phyloP scores from a whole-genome alignment of 1,140 invertebrate genomes.

The Chironomus tepperi region DNA sequence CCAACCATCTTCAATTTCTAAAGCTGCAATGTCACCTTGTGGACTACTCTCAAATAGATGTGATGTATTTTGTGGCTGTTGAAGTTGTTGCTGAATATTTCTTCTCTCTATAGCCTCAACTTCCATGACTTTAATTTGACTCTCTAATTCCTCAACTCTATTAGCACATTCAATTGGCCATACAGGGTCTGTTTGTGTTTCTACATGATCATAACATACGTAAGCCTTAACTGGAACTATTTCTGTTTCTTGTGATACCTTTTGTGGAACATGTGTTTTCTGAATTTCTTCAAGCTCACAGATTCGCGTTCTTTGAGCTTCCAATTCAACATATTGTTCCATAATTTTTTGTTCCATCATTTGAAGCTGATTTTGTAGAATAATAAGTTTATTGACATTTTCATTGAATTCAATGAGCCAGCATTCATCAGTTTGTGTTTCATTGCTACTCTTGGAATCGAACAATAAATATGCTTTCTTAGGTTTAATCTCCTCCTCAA shows the following conservation, averaged over 20 bases:
- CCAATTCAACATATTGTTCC: constrained; percentile 22
- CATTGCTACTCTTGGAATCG: not conserved
- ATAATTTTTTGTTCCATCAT: not conserved
- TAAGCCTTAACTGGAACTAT: not conserved
- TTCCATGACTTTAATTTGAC: not conserved
- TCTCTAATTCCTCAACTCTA: not conserved
- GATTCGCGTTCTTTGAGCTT: constrained; percentile 15
- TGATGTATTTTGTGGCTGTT: not conserved
- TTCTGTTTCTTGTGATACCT: constrained; percentile 26
- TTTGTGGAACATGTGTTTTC: not conserved
- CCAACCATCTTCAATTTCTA: constrained; percentile 44
- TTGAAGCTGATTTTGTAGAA: not conserved
- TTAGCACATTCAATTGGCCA: not conserved
- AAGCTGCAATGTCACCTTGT: not conserved
- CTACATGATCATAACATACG: not conserved
- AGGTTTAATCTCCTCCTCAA: constrained; percentile 42
- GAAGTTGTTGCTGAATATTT: not conserved
- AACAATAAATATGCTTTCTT: constrained; percentile 46
- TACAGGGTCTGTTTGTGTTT: not conserved
- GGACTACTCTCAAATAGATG: not conserved
- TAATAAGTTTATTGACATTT: not conserved
- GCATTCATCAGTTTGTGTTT: not conserved
- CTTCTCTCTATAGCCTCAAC: not conserved
- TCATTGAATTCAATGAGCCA: not conserved
- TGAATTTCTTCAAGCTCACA: constrained; percentile 8